A percentile compares a stretch with the other conserved stretches of the same genome.
Evolutionary conservation across 2,888 invertebrate species (phyloP).

Genomic region (Crossocerus cetratus): DNA sequence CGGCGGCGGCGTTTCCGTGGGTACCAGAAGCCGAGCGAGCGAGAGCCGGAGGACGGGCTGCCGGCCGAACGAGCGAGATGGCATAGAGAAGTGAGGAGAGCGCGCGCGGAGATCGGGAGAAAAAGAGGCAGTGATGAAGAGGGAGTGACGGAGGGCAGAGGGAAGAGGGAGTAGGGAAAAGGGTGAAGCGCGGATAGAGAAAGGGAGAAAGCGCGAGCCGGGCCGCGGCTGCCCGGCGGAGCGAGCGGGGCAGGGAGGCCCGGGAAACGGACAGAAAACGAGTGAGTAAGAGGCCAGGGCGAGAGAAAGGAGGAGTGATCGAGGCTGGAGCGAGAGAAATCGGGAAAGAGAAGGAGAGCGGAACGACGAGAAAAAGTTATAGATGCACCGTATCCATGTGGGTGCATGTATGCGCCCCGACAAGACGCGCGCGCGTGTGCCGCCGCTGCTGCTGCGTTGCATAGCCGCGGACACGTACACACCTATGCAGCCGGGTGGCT

Average conservation of each 20-base stretch:
- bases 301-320: no score
- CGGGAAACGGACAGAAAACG: constrained; percentile 42
- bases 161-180: constrained; percentile 6
- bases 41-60: constrained; percentile 41
- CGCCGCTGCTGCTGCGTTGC: constrained; percentile 40
- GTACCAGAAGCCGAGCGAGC: constrained; percentile 56
- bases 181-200: constrained; percentile 32
- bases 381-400: constrained; percentile 54
- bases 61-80: constrained; percentile 30
- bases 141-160: constrained; percentile 16
- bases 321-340: constrained; percentile 41
- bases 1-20: constrained; percentile 63
- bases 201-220: constrained; percentile 8
- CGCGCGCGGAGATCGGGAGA: constrained; percentile 37
- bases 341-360: constrained; percentile 42
- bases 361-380: constrained; percentile 59
- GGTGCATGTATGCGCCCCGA: constrained; percentile 39
- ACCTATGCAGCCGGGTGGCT: background rate
- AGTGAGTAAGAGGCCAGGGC: constrained; percentile 39
- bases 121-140: constrained; percentile 16
- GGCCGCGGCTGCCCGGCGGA: constrained; percentile 20
- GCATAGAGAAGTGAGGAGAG: constrained; percentile 12
- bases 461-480: constrained; percentile 46
- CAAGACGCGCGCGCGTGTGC: constrained; percentile 27
- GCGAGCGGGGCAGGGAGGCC: constrained; percentile 28